These are phyloP conservation scores for Pterostichus madidus DNA, from an alignment of 2,888 invertebrate species.

Conservation along the genomic window DNA sequence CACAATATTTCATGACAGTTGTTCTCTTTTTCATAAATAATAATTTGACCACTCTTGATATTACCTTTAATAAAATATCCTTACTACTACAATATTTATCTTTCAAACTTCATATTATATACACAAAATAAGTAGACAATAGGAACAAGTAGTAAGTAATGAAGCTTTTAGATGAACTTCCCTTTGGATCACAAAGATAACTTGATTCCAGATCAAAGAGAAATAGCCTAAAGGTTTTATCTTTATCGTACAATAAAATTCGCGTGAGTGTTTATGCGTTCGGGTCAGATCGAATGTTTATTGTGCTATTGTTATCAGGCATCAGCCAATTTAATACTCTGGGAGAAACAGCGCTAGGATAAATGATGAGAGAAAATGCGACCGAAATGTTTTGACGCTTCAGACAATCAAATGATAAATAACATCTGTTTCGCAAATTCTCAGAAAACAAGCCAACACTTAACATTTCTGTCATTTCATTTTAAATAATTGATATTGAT, in stretches of 20 bases:
- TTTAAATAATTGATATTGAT: too few relatives aligned
- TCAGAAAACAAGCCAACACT: too few relatives aligned
- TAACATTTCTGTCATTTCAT: too few relatives aligned
- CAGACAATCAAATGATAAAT: not conserved
- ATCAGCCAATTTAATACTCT: conserved; percentile 11
- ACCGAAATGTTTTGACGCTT: not conserved
- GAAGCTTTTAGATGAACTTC: not conserved
- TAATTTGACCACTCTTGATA: too few relatives aligned
- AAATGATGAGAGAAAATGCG: conserved; percentile 11
- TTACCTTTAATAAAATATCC: too few relatives aligned
- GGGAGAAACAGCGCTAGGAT: not conserved
- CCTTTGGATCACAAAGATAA: not conserved
- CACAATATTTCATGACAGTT: too few relatives aligned
- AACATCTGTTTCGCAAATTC: not conserved
- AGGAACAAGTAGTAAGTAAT: too few relatives aligned
- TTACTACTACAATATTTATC: too few relatives aligned
- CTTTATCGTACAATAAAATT: conserved; percentile 12
- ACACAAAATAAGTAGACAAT: too few relatives aligned
- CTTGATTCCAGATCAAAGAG: conserved; percentile 2
- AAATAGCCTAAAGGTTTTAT: not conserved
- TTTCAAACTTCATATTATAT: too few relatives aligned
- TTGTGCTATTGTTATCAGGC: conserved; percentile 33
- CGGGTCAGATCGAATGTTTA: conserved; percentile 15
- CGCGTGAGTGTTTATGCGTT: conserved; percentile 1
- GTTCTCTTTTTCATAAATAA: too few relatives aligned